Evolutionary conservation across 2,888 invertebrate genomes (phyloP).

Genomic region (Cephus spinipes): DNA sequence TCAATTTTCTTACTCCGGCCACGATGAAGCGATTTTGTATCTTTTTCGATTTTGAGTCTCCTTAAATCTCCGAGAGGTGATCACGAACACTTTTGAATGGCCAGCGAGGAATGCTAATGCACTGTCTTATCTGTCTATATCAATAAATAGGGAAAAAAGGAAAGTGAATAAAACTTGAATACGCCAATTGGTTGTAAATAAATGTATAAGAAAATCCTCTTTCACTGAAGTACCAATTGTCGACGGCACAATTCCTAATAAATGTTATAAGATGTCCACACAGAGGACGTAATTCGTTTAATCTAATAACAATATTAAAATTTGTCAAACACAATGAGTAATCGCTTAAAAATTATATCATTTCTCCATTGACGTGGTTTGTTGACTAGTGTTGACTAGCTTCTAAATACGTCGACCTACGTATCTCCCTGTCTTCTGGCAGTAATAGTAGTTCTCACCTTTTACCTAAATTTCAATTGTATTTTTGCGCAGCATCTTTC

Average conservation of each 20-base stretch:
- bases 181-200: neutral
- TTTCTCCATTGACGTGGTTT: constrained; percentile 14
- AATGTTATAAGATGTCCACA: neutral
- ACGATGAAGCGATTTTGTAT: neutral
- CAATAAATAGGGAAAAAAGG: neutral
- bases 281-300: neutral
- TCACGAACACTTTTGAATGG: neutral
- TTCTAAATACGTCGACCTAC: constrained; percentile 16
- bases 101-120: neutral
- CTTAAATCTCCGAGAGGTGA: neutral
- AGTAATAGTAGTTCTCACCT: constrained; percentile 10
- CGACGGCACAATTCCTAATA: neutral
- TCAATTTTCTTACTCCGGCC: neutral
- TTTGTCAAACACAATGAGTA: constrained; percentile 16
- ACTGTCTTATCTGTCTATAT: neutral
- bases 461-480: neutral
- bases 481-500: neutral
- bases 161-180: neutral
- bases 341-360: constrained; percentile 13
- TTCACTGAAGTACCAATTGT: neutral
- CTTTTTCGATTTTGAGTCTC: neutral
- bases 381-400: constrained; percentile 12
- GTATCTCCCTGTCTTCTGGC: constrained; percentile 15
- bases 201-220: neutral
- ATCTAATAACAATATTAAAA: constrained; percentile 13